phyloP scores from a whole-genome alignment of 2,888 invertebrate genomes.

The Eremobia ochroleuca region DNA sequence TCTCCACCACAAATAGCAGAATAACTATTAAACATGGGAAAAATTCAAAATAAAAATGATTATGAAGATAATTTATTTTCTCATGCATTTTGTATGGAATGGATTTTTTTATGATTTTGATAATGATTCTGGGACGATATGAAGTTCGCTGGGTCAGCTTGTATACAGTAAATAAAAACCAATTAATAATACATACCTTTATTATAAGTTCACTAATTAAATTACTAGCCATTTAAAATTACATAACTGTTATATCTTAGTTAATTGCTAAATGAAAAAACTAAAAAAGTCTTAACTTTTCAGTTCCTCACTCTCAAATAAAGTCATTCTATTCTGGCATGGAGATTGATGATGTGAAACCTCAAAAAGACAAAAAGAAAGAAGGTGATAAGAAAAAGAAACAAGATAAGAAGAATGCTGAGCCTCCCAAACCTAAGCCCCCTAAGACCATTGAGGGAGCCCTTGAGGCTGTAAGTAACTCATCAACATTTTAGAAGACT shows the following conservation, averaged over 20 bases:
- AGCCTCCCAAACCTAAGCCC: constrained; percentile 91
- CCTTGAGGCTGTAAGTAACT: constrained; percentile 89
- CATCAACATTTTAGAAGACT: neutral
- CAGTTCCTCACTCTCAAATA: constrained; percentile 93
- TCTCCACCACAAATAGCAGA: too few relatives aligned
- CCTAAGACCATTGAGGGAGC: constrained; percentile 93
- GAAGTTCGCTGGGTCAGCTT: too few relatives aligned
- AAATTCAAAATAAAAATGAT: too few relatives aligned
- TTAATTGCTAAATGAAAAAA: neutral
- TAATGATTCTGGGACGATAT: too few relatives aligned
- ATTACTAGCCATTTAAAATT: neutral
- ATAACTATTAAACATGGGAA: too few relatives aligned
- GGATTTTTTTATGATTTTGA: too few relatives aligned
- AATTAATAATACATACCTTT: neutral
- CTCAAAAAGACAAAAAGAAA: constrained; percentile 89
- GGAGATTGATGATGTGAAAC: constrained; percentile 92
- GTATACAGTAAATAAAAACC: neutral
- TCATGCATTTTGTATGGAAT: too few relatives aligned
- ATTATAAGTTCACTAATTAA: neutral
- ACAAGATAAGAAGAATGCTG: constrained; percentile 89
- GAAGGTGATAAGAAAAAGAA: constrained; percentile 85
- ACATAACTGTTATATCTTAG: neutral
- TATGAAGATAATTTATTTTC: too few relatives aligned
- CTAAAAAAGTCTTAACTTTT: neutral
- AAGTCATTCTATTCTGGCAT: constrained; percentile 92